phyloP scores from a whole-genome alignment of 1,140 invertebrate genomes.

The Drosophila azteca region DNA sequence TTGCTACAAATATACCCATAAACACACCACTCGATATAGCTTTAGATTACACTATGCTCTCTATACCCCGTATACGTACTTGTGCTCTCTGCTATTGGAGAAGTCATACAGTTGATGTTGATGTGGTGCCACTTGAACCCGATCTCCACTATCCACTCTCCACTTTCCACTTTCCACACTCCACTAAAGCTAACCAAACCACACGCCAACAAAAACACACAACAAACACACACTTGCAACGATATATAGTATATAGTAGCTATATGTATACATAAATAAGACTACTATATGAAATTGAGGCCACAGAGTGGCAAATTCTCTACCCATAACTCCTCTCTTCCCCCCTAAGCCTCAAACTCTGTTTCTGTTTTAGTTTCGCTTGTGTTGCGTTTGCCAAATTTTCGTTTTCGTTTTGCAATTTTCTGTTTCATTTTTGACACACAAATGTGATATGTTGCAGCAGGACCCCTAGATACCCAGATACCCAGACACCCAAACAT shows the following conservation, averaged over 20 bases:
- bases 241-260: background rate
- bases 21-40: too few species aligned
- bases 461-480: background rate
- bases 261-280: constrained; percentile 11
- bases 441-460: constrained; percentile 41
- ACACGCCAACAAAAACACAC: background rate
- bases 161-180: too few species aligned
- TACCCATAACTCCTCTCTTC: background rate
- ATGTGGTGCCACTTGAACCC: constrained; percentile 49
- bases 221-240: background rate
- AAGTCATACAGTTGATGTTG: constrained; percentile 32
- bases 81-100: constrained; percentile 12
- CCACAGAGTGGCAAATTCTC: constrained; percentile 4
- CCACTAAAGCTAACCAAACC: constrained; percentile 17
- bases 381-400: constrained; percentile 42
- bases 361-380: constrained; percentile 10
- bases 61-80: too few species aligned
- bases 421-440: constrained; percentile 22
- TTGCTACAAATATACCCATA: too few species aligned
- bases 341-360: too few species aligned
- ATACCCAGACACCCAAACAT: background rate
- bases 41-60: too few species aligned
- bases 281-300: constrained; percentile 8
- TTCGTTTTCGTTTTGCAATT: constrained; percentile 41
- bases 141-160: constrained; percentile 31